Percentiles rank a stretch among this genome's conserved stretches.
Evolutionary conservation across 2,797 vertebrate genomes (phyloP).

Genomic region (Gila robusta): DNA sequence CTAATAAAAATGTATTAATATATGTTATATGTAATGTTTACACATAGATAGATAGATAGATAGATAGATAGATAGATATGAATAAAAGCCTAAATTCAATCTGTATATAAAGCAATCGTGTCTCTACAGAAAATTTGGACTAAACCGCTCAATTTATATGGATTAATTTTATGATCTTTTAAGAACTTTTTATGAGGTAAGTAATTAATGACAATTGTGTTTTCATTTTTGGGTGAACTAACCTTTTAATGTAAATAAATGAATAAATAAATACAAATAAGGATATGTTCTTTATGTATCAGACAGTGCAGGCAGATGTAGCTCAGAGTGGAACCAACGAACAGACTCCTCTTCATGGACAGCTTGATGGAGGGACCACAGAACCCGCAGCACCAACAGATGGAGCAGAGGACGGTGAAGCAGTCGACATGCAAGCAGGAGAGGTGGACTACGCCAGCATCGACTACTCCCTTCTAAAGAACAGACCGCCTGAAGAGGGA

Average conservation of each 20-base stretch:
- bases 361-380: neutral
- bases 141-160: neutral
- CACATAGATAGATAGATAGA: no score
- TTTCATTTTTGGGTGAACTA: neutral
- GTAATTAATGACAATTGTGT: no score
- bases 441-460: constrained; percentile 71
- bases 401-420: neutral
- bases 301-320: constrained; percentile 46
- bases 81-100: no score
- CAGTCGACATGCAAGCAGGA: neutral
- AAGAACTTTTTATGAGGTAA: no score
- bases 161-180: no score
- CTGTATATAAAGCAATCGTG: no score
- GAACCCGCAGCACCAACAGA: neutral
- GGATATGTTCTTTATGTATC: neutral
- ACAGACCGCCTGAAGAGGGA: neutral
- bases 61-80: no score
- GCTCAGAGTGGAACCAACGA: constrained; percentile 27
- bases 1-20: no score
- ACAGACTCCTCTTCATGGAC: constrained; percentile 29
- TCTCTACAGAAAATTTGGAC: no score
- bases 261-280: neutral
- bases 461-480: constrained; percentile 63
- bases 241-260: neutral
- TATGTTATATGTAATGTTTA: no score